These are phyloP conservation scores for Calcarius ornatus DNA, from an alignment of 2,113 vertebrate genomes.

Conservation along the genomic window DNA sequence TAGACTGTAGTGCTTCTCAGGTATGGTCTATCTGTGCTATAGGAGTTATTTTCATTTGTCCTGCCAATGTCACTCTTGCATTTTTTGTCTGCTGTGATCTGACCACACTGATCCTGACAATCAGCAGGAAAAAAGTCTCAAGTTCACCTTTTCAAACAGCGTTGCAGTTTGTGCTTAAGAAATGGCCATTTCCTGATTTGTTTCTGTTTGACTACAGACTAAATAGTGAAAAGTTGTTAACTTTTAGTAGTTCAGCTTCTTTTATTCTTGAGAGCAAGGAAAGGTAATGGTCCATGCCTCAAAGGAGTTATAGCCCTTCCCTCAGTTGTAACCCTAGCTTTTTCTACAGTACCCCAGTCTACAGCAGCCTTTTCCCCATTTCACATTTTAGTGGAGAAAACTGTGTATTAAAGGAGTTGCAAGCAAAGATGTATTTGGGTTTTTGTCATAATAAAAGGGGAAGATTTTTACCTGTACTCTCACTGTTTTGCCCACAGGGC, in stretches of 20 bases:
- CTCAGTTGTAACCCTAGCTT: not conserved
- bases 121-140: not conserved
- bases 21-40: not conserved
- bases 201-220: not conserved
- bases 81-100: not conserved
- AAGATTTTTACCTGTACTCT: not conserved
- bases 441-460: not conserved
- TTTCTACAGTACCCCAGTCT: not conserved
- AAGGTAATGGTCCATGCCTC: not conserved
- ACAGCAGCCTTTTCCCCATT: not conserved
- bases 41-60: not conserved
- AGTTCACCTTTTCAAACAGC: not conserved
- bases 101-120: not conserved
- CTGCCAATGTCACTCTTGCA: not conserved
- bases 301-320: not conserved
- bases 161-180: not conserved
- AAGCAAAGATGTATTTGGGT: not conserved
- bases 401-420: not conserved
- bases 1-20: not conserved
- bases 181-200: not conserved
- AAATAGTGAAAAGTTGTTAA: not conserved
- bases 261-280: not conserved
- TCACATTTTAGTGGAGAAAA: not conserved
- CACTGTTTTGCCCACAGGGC: not conserved
- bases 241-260: not conserved